Base-by-base conservation (phyloP, 2,888 invertebrate species). In the Chalcosyrphus nemorum region DNA sequence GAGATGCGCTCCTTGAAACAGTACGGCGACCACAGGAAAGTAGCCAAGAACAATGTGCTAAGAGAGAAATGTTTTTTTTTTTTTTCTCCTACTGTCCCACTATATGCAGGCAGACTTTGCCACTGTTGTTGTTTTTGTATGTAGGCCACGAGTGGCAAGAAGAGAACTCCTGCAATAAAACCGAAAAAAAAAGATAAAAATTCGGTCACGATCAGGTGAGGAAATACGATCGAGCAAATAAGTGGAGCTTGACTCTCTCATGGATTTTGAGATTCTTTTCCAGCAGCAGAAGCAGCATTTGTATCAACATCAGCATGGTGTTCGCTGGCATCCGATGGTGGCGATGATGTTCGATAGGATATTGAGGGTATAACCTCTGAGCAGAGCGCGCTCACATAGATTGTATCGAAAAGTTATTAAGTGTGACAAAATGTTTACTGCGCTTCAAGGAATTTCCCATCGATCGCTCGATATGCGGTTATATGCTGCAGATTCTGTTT, bases 391-490 rank as follows among this genome's bases (percentile, higher is more conserved):
- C 78, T 38, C 68, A 47, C 63, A 76, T 52, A 45, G 86, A 86
- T 86, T 80, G 50, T 81, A 86, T 86, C 86, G 85, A 66, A 71
- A 82, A 86, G 78, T 86, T 86, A 86, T 86, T 86, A 86, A 86
- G 82, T 86, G 86, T 86, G 86, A 86, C 86, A 86, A 86, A 86
- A 86, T 76, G 82, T 86, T 78, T 81, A 86, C 72, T 81, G 86
- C 80, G 80, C 86, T 86, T 71, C 75, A 76, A 77, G 85, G 84
- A 80, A 84, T 84, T 84, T 84, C 84, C 84, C 84, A 84, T 78
- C 82, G 84, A 80, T 74, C 61, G 74, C 78, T 80, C 80, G 74
- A 84, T 84, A 82, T 84, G 74, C 68, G 68, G 61, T 47, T 71
- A 9, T 35, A 54, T 70, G 38, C 27, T 15, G 43, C 21, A 70